Evolutionary conservation across 2,113 vertebrate species (phyloP), one percentile per base, ranked within the genome.

Genomic region (Micromys minutus): DNA sequence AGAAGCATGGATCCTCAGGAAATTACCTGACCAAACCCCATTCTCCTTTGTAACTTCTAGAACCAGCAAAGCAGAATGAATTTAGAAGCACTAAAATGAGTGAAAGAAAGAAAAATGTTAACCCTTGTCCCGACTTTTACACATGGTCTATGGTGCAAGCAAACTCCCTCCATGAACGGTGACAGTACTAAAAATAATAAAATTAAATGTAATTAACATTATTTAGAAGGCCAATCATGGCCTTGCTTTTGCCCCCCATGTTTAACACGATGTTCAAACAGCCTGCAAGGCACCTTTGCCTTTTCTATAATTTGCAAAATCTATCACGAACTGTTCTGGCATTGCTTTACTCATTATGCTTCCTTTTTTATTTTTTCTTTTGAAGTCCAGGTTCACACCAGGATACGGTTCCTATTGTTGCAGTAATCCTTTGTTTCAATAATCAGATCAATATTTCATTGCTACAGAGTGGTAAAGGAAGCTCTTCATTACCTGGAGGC

Each of bases 371-470:
- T 65, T 85, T 92, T 36, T 50, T 57, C 16, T 45, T 94, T 93
- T 96, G 94, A 94, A 94, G 81, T 79, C 76, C 69, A 77, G 65
- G 74, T 52, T 50, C 26, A 81, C 2, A 0, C 61, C 92, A 89
- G 86, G 59, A 90, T 69, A 69, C 74, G 31, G 80, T 80, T 90
- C 34, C 92, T 93, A 88, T 72, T 95, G 86, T 91, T 81, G 75
- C 79, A 59, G 67, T 90, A 88, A 97, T 96, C 87, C 91, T 97
- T 97, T 97, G 96, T 96, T 96, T 92, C 97, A 94, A 95, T 94
- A 96, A 97, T 97, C 93, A 83, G 95, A 97, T 98, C 94, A 96
- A 97, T 96, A 97, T 97, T 98, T 97, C 84, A 97, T 75, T 86
- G 91, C 87, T 65, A 81, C 92, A 77, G 67, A 94, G 63, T 71